Percentiles rank a stretch among this genome's conserved stretches.
Conservation (phyloP, 1,140 invertebrate genomes). For the Nilaparvata lugens region DNA sequence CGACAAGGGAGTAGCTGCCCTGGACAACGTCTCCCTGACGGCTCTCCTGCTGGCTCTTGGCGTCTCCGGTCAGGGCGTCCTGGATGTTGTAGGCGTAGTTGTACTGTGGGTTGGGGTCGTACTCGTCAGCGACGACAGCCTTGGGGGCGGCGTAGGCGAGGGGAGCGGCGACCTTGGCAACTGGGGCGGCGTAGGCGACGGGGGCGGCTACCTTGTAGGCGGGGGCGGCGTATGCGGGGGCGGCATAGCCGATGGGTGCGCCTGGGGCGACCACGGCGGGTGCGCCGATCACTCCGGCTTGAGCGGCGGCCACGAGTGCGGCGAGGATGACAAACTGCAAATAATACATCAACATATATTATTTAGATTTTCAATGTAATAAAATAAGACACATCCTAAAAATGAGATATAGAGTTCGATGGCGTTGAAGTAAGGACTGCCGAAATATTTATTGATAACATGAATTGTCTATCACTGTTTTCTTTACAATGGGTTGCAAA, state of each 20-base stretch:
- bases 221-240: slow-evolving; percentile 15
- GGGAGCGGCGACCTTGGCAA: slow-evolving; percentile 37
- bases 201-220: slow-evolving; percentile 8
- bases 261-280: slow-evolving; percentile 21
- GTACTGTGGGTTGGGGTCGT: neutral
- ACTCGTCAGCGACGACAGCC: neutral
- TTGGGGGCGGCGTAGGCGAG: slow-evolving; percentile 1
- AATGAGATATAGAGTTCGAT: too few species aligned
- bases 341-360: too few species aligned
- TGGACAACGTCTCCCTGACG: neutral
- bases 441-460: too few species aligned
- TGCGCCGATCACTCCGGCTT: slow-evolving; percentile 27
- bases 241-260: slow-evolving; percentile 18
- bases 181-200: slow-evolving; percentile 23
- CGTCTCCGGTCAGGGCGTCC: neutral
- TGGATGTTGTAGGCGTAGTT: neutral
- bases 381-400: too few species aligned
- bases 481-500: too few species aligned
- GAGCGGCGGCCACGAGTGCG: slow-evolving; percentile 27
- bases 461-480: too few species aligned
- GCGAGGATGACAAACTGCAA: slow-evolving; percentile 32
- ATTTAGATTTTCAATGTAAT: too few species aligned
- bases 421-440: too few species aligned
- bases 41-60: neutral
- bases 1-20: neutral